A percentile compares a stretch with the other conserved stretches of the same genome.
Conservation (phyloP, 2,888 invertebrate species). For the Tetrapedia diversipes region DNA sequence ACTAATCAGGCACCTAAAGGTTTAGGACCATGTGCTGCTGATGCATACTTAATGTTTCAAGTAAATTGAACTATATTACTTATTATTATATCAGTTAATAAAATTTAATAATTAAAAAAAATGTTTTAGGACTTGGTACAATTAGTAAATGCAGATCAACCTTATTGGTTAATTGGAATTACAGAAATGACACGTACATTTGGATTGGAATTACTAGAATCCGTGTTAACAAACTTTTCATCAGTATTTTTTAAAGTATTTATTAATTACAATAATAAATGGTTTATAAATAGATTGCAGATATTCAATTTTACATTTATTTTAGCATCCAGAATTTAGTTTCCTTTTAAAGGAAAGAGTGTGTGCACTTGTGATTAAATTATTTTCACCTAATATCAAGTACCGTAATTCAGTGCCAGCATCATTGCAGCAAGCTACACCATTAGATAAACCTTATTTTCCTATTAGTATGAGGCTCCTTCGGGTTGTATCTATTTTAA, state of each 20-base stretch:
- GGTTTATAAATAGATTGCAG: background rate
- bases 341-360: slow-evolving; percentile 97
- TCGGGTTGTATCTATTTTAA: slow-evolving; percentile 95
- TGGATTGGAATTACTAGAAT: slow-evolving; percentile 97
- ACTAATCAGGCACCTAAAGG: slow-evolving; percentile 92
- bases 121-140: slow-evolving; percentile 93
- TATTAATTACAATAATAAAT: slow-evolving; percentile 2
- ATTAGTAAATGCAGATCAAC: slow-evolving; percentile 97
- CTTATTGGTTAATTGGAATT: slow-evolving; percentile 97
- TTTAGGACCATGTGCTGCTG: slow-evolving; percentile 93
- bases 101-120: background rate
- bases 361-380: slow-evolving; percentile 98
- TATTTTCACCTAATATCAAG: slow-evolving; percentile 99
- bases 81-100: background rate
- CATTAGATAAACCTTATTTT: slow-evolving; percentile 96
- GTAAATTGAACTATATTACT: slow-evolving; percentile 81
- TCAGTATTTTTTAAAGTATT: slow-evolving; percentile 92
- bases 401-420: slow-evolving; percentile 88
- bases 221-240: slow-evolving; percentile 94
- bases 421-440: slow-evolving; percentile 86
- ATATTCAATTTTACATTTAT: slow-evolving; percentile 64
- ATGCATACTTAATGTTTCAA: slow-evolving; percentile 97
- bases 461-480: slow-evolving; percentile 98
- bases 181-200: slow-evolving; percentile 99
- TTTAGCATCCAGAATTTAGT: slow-evolving; percentile 96